phyloP scores from a whole-genome alignment of 2,113 vertebrate species.

The Amblyopsis rosae region DNA sequence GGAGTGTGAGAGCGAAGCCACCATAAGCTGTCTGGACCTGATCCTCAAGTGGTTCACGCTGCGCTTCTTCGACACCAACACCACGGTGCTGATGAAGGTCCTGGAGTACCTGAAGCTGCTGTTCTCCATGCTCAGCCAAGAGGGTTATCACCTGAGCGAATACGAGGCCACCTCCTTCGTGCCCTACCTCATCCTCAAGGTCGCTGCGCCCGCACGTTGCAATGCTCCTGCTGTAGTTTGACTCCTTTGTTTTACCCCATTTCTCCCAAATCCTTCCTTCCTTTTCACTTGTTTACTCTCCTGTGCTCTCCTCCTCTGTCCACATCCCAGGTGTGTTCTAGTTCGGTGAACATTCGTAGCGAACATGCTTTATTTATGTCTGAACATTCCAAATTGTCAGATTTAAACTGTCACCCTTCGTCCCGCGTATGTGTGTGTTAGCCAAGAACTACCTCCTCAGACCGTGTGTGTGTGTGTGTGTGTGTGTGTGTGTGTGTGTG shows the following conservation, averaged over 20 bases:
- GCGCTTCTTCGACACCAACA: conserved; percentile 98
- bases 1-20: conserved; percentile 91
- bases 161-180: conserved; percentile 95
- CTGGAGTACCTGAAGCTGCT: conserved; percentile 95
- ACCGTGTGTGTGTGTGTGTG: too few relatives aligned
- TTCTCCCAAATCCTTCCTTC: neutral
- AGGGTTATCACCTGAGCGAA: conserved; percentile 93
- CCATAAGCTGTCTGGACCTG: conserved; percentile 91
- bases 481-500: too few relatives aligned
- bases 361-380: too few relatives aligned
- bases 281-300: neutral
- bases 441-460: too few relatives aligned
- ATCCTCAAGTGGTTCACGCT: conserved; percentile 97
- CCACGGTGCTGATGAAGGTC: conserved; percentile 94
- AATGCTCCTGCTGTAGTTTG: neutral
- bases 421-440: too few relatives aligned
- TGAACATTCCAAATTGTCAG: too few relatives aligned
- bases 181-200: conserved; percentile 95
- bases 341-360: too few relatives aligned
- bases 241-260: too few relatives aligned
- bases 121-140: conserved; percentile 86
- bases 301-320: too few relatives aligned
- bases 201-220: conserved; percentile 42
- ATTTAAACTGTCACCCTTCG: too few relatives aligned
- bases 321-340: too few relatives aligned